Base-by-base conservation (phyloP, 1,140 invertebrate species). In the Sitobion miscanthi region DNA sequence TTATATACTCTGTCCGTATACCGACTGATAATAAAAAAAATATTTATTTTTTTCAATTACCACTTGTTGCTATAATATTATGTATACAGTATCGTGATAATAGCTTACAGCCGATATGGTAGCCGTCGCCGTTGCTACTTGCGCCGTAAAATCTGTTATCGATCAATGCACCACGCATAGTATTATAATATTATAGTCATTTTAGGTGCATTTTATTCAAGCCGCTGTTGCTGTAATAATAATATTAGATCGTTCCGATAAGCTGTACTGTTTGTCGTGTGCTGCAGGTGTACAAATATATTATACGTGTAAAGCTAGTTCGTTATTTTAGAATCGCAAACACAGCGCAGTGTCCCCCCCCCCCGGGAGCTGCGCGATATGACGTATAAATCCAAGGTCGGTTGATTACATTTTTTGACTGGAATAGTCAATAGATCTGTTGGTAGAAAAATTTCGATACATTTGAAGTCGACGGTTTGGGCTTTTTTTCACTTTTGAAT, bases 141-240 rank as follows among this genome's bases (percentile, higher is more conserved):
- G n/a, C 14, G n/a, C n/a, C 62, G 62, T 77, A 77, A 77, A n/a
- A 77, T 77, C 62, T 77, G 62, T n/a, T 77, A 77, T 77, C 62
- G 62, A 77, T n/a, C 62, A 77, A 35, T 77, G n/a, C 62, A 21
- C 62, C 30, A 77, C 30, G 14, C 62, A 77, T 30, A 30, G 25
- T 57, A 57, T 25, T 30, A 69, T 69, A 69, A n/a, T 69, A 30
- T 62, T 14, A 69, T 69, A 14, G 3, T 47, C 7, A 47, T 47
- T 47, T 47, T 69, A 30, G 11, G 30, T n/a, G 30, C 62, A n/a
- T 69, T 69, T n/a, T n/a, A 69, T 69, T 69, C 17, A 69, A 69
- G 25, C 4, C 4, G 62, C 14, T 17, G 11, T n/a, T 62, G 25
- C 5, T n/a, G n/a, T 17, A n/a, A 69, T 82, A 82, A 77, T 77